Evolutionary conservation across 2,113 vertebrate species (phyloP), one percentile per base, ranked within the genome.

Genomic region (Solenodon paradoxus): DNA sequence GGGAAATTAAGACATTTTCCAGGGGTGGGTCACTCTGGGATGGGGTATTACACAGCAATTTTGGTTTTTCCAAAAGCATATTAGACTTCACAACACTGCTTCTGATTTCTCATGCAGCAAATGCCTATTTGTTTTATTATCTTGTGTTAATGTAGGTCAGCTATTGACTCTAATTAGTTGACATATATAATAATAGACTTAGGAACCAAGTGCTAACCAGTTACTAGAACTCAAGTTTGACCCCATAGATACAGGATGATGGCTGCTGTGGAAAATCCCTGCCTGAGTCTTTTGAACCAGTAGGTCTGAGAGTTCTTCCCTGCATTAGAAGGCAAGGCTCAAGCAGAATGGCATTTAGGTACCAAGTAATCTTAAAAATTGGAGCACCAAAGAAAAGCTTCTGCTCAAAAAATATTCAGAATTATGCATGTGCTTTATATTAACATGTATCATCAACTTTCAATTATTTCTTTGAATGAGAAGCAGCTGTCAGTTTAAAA

Each of bases 131-230:
- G 95, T 90, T 96, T 97, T 45, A 63, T 69, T 51, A 95, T 57
- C 72, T 96, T 95, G 89, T 92, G 96, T 94, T 97, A 98, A 97
- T 92, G 95, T 90, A 95, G 92, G 96, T 97, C 97, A 96, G 91
- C 95, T 98, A 97, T 80, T 97, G 97, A 97, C 74, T 95, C 90
- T 78, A 95, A 97, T 97, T 97, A 96, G 53, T 16, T 94, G 82
- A 97, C 96, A 98, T 97, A 71, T 77, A 90, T 93, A 97, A 97
- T 95, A 88, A 74, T 71, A 97, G 97, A 96, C 81, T 92, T 59
- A 63, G 20, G 63, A 82, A 96, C 93, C 88, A 96, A 97, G 95
- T 95, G 57, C 90, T 94, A 96, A 95, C 88, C 74, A 93, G 89
- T 97, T 92, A 79, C 87, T 95, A 97, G 94, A 97, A 96, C 96